A percentile compares a stretch with the other conserved stretches of the same genome.
Evolutionary conservation across 2,797 vertebrate species (phyloP).

Genomic region (Acipenser transmontanus): DNA sequence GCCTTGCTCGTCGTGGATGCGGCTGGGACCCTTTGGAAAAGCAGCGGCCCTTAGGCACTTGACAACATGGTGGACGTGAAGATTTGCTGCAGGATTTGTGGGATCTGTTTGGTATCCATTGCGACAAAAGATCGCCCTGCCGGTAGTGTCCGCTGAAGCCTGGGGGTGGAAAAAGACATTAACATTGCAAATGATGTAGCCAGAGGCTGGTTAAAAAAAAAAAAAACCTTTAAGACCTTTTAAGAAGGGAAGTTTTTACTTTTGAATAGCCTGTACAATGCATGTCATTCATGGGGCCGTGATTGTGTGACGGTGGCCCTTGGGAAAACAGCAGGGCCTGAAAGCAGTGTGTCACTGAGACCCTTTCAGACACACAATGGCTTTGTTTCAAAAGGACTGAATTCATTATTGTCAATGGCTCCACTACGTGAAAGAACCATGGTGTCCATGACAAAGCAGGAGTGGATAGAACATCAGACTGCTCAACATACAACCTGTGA

Average conservation of each 20-base stretch:
- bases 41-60: conserved; percentile 53
- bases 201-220: background rate
- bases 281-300: conserved; percentile 29
- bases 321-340: conserved; percentile 33
- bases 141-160: conserved; percentile 87
- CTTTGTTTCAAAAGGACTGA: conserved; percentile 25
- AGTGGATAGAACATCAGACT: no score
- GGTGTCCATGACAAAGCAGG: conserved; percentile 18
- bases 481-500: no score
- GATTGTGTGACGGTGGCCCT: conserved; percentile 30
- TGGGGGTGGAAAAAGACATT: conserved; percentile 44
- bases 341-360: conserved; percentile 24
- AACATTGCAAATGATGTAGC: conserved; percentile 45
- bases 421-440: conserved; percentile 19
- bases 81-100: conserved; percentile 94
- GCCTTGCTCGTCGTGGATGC: no score
- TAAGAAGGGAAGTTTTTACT: conserved; percentile 33
- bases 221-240: conserved; percentile 3
- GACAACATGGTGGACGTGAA: conserved; percentile 92
- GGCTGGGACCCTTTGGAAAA: no score
- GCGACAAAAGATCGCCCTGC: conserved; percentile 91
- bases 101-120: conserved; percentile 95
- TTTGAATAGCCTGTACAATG: conserved; percentile 33
- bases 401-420: conserved; percentile 25
- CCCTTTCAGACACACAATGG: conserved; percentile 34